Conservation (phyloP, 2,797 vertebrate species). For the Dermochelys coriacea region DNA sequence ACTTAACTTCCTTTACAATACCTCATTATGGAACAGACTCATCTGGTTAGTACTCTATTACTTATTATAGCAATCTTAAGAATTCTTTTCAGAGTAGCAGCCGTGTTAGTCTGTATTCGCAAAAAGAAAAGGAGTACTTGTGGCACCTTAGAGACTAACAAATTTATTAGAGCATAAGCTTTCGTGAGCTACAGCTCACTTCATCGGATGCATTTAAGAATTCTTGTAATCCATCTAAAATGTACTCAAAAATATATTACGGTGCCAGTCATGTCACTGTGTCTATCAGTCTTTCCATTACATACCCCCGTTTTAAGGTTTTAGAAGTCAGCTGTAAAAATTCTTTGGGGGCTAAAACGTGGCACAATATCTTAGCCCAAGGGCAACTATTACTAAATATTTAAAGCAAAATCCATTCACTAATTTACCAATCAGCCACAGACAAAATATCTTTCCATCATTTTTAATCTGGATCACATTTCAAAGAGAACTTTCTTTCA, state of each 20-base stretch:
- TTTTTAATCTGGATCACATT: background rate
- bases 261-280: background rate
- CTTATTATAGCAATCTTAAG: background rate
- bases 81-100: too few species aligned
- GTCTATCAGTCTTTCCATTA: background rate
- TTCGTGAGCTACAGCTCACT: too few species aligned
- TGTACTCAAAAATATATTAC: accelerated
- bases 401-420: background rate
- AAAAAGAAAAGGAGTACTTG: too few species aligned
- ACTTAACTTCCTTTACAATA: background rate
- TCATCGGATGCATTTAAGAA: too few species aligned
- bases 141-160: too few species aligned
- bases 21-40: background rate
- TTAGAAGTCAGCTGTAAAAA: background rate
- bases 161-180: too few species aligned
- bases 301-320: background rate
- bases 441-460: background rate
- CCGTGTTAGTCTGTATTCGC: too few species aligned
- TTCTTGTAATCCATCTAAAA: background rate
- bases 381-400: background rate
- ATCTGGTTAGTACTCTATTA: background rate
- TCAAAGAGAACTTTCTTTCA: background rate
- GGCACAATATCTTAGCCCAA: background rate
- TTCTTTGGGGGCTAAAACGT: background rate
- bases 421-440: accelerated